phyloP scores from a whole-genome alignment of 2,888 invertebrate genomes.

The Machimus atricapillus region DNA sequence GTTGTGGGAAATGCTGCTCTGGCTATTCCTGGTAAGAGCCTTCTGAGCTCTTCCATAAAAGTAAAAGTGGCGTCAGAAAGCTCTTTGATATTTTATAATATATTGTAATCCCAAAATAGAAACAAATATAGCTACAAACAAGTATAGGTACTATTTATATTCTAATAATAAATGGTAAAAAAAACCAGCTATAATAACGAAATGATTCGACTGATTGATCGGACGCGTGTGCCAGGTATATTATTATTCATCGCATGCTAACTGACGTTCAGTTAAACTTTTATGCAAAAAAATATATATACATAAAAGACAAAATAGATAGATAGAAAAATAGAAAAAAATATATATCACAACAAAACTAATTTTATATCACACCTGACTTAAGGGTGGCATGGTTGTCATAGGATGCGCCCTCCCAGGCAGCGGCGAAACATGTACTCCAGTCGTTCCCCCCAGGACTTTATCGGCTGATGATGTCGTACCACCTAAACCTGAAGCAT shows the following conservation, averaged over 20 bases:
- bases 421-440: constrained; percentile 59
- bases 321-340: background rate
- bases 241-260: background rate
- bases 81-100: background rate
- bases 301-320: background rate
- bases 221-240: background rate
- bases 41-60: background rate
- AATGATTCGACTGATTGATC: background rate
- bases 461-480: constrained; percentile 60
- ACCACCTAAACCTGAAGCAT: constrained; percentile 59
- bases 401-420: constrained; percentile 62
- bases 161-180: background rate
- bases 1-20: background rate
- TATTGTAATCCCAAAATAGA: background rate
- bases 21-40: background rate
- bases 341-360: constrained; percentile 1
- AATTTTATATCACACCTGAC: constrained; percentile 57
- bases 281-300: background rate
- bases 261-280: background rate
- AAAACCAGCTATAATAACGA: background rate
- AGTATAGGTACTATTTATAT: background rate
- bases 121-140: background rate
- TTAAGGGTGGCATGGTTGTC: constrained; percentile 63
- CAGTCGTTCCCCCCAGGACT: constrained; percentile 63
- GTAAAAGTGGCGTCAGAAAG: background rate